A percentile compares a stretch with the other conserved stretches of the same genome.
Evolutionary conservation across 1,140 invertebrate species (phyloP).

Genomic region (Physella acuta): DNA sequence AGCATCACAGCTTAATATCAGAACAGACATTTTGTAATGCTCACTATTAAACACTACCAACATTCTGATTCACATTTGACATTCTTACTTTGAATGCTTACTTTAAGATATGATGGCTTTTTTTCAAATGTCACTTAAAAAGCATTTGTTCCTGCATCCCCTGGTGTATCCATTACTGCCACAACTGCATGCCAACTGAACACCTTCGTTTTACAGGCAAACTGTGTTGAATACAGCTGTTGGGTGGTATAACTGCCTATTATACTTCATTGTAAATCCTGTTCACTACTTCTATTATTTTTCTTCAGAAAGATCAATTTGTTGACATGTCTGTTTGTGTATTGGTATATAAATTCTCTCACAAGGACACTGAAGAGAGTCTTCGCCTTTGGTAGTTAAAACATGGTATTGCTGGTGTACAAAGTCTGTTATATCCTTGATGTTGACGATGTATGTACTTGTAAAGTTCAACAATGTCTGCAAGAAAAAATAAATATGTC

Average conservation of each 20-base stretch:
- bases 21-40: neutral
- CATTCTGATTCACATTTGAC: neutral
- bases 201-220: neutral
- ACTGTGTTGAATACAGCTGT: neutral
- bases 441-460: constrained; percentile 39
- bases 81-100: neutral
- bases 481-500: no score
- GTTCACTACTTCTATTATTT: neutral
- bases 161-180: neutral
- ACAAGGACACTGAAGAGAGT: constrained; percentile 32
- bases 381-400: constrained; percentile 23
- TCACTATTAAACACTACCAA: neutral
- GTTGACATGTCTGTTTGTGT: constrained; percentile 11
- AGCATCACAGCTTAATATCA: neutral
- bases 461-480: constrained; percentile 41
- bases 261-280: neutral
- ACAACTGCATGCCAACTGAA: neutral
- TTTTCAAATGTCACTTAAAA: neutral
- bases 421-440: constrained; percentile 51
- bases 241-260: neutral
- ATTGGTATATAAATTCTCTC: constrained; percentile 36
- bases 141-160: neutral
- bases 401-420: constrained; percentile 41
- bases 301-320: constrained; percentile 25
- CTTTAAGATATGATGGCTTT: neutral